Evolutionary conservation across 2,797 vertebrate genomes (phyloP).

Genomic region (Leuciscus waleckii): DNA sequence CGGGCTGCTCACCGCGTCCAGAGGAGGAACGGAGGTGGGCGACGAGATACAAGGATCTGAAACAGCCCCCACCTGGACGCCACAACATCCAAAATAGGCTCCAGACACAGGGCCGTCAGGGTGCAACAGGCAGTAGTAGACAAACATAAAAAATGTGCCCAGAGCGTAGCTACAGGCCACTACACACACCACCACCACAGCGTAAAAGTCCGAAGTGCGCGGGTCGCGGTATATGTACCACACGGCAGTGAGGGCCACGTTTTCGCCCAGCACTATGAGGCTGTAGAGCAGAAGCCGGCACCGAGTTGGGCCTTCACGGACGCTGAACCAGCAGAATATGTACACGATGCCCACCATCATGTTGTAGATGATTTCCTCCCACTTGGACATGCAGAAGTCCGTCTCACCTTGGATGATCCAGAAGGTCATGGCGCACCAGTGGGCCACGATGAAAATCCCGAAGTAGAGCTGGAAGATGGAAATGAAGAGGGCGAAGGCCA

Average conservation of each 20-base stretch:
- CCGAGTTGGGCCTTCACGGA: slow-evolving; percentile 91
- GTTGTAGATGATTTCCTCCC: slow-evolving; percentile 99
- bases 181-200: slow-evolving; percentile 90
- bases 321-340: slow-evolving; percentile 98
- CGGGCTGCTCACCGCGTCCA: slow-evolving; percentile 88
- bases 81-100: slow-evolving; percentile 76
- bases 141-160: slow-evolving; percentile 97
- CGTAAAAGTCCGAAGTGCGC: slow-evolving; percentile 83
- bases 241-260: slow-evolving; percentile 87
- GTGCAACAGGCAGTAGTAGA: slow-evolving; percentile 97
- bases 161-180: slow-evolving; percentile 96
- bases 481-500: slow-evolving; percentile 95
- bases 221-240: slow-evolving; percentile 88
- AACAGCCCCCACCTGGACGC: slow-evolving; percentile 74
- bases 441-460: slow-evolving; percentile 94
- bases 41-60: slow-evolving; percentile 70
- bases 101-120: slow-evolving; percentile 90
- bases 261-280: slow-evolving; percentile 86
- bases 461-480: slow-evolving; percentile 98
- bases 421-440: slow-evolving; percentile 99
- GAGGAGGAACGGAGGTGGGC: slow-evolving; percentile 70
- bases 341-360: slow-evolving; percentile 98
- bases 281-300: slow-evolving; percentile 92
- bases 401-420: slow-evolving; percentile 99
- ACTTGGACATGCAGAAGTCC: slow-evolving; percentile 99